phyloP scores from a whole-genome alignment of 2,888 invertebrate genomes.

The Amphipyra tragopoginis region DNA sequence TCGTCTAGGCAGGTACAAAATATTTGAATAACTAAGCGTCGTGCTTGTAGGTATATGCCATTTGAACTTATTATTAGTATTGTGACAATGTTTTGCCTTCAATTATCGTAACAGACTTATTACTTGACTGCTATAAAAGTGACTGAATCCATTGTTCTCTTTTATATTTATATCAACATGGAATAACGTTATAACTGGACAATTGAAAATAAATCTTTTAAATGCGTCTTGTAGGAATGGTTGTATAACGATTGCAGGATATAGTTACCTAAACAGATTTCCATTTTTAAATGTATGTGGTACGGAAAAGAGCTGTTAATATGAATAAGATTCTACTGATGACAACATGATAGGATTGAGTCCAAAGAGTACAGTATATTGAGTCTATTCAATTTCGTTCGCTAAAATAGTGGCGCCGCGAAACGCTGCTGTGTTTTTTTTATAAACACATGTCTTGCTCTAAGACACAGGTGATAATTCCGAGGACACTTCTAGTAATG shows the following conservation, averaged over 20 bases:
- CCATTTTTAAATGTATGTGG: too few relatives aligned
- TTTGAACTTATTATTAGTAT: not conserved
- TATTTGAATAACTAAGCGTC: not conserved
- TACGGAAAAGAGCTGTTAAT: too few relatives aligned
- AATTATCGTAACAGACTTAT: slow-evolving; percentile 1
- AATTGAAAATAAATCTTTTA: not conserved
- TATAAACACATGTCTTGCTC: too few relatives aligned
- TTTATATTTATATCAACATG: not conserved
- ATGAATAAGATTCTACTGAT: slow-evolving; percentile 3
- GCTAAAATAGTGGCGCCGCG: too few relatives aligned
- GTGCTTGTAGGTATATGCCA: not conserved
- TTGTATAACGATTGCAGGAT: not conserved
- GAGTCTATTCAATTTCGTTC: too few relatives aligned
- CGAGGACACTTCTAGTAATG: too few relatives aligned
- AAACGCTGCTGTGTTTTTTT: too few relatives aligned
- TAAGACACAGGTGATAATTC: too few relatives aligned
- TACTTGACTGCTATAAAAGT: slow-evolving; percentile 2
- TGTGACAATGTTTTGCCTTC: slow-evolving; percentile 4
- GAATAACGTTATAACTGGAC: not conserved
- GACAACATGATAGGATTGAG: too few relatives aligned
- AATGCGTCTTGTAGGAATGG: not conserved
- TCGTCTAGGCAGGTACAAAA: too few relatives aligned
- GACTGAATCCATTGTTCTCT: slow-evolving; percentile 26
- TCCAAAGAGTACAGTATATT: too few relatives aligned
- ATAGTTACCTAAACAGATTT: too few relatives aligned